Conservation (phyloP, 1,140 invertebrate species). For the Conus betulinus region DNA sequence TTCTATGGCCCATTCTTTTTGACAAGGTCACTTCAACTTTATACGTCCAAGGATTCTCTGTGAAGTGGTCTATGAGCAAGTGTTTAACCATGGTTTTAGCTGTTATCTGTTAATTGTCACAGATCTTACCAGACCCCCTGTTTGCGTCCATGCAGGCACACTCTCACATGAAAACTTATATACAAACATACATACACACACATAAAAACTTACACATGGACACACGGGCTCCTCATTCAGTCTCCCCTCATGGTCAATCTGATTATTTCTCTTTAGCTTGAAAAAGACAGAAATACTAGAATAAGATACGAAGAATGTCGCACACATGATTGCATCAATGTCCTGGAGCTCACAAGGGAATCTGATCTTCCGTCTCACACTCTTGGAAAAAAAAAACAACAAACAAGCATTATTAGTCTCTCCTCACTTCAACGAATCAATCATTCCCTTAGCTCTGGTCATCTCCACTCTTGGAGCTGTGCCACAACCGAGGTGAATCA, state of each 20-base stretch:
- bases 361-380: neutral
- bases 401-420: neutral
- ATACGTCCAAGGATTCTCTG: too few species aligned
- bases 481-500: neutral
- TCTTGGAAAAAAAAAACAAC: neutral
- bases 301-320: neutral
- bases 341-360: neutral
- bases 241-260: neutral
- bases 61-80: too few species aligned
- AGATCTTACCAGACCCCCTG: too few species aligned
- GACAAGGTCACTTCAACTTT: too few species aligned
- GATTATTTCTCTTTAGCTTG: constrained; percentile 18
- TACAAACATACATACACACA: too few species aligned
- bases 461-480: neutral
- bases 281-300: neutral
- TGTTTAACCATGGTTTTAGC: too few species aligned
- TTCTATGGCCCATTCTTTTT: too few species aligned
- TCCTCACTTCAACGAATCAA: neutral
- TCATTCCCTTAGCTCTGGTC: neutral
- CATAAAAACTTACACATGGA: neutral
- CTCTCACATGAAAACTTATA: neutral
- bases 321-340: constrained; percentile 18
- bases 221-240: neutral
- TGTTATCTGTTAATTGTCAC: too few species aligned
- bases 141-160: neutral